Evolutionary conservation across 2,888 invertebrate genomes (phyloP).

Genomic region (Folsomia manolachei): DNA sequence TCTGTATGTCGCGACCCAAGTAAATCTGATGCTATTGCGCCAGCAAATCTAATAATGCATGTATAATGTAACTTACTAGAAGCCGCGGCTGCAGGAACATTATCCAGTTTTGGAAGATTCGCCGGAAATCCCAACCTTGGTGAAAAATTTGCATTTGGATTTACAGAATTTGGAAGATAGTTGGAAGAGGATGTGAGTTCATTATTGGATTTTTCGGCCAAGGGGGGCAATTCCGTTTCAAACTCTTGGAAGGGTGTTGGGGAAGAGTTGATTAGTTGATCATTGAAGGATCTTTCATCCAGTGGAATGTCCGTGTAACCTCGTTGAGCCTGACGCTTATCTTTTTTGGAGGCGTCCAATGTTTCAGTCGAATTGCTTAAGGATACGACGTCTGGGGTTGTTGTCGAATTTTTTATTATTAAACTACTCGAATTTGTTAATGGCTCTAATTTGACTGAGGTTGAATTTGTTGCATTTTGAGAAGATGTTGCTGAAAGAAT

Average conservation of each 20-base stretch:
- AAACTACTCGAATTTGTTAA: background rate
- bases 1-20: background rate
- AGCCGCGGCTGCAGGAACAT: background rate
- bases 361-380: constrained; percentile 1
- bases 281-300: constrained; percentile 39
- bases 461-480: constrained; percentile 4
- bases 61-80: background rate
- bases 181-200: background rate
- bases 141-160: background rate
- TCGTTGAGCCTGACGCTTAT: constrained; percentile 44
- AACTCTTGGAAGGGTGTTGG: constrained; percentile 32
- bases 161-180: background rate
- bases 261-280: constrained; percentile 34
- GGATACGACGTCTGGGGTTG: background rate
- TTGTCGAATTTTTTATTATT: background rate
- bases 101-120: background rate
- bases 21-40: no score
- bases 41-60: background rate
- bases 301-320: constrained; percentile 48
- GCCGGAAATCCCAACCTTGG: background rate
- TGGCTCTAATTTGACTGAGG: background rate
- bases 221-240: constrained; percentile 40
- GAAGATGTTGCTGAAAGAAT: constrained; percentile 5
- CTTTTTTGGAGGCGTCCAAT: constrained; percentile 31
- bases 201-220: constrained; percentile 31